Evolutionary conservation across 2,113 vertebrate species (phyloP).

Genomic region (Hemicordylus capensis): DNA sequence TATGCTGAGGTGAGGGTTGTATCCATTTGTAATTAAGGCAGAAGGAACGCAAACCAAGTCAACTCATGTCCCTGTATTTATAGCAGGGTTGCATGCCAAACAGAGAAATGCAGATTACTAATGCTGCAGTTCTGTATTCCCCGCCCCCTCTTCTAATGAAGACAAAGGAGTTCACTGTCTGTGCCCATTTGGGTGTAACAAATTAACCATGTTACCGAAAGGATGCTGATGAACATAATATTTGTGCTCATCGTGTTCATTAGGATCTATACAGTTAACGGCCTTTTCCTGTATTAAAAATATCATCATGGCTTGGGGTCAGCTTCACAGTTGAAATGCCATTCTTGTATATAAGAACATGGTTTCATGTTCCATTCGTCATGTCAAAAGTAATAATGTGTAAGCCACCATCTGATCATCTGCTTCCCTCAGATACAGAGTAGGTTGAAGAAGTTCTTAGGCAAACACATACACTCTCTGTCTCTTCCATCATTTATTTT

Average conservation of each 20-base stretch:
- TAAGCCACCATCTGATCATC: no score
- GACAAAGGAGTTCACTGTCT: not conserved
- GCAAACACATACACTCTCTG: no score
- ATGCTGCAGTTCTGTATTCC: not conserved
- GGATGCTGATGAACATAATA: not conserved
- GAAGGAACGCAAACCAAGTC: not conserved
- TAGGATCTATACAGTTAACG: not conserved
- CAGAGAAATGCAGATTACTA: not conserved
- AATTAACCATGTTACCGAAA: not conserved
- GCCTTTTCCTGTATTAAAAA: not conserved
- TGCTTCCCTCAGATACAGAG: no score
- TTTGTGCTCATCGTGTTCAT: not conserved
- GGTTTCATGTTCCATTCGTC: not conserved
- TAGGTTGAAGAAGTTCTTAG: no score
- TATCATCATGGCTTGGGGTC: not conserved
- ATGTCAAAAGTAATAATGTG: no score
- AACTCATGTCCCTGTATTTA: conserved; percentile 13
- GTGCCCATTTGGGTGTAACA: not conserved
- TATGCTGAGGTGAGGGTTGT: conserved; percentile 3
- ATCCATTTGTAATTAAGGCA: conserved; percentile 34
- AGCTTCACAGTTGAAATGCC: no score
- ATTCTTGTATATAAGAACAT: not conserved
- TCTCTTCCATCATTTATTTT: no score
- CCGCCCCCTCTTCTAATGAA: conserved; percentile 5
- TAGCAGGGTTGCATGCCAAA: not conserved